Conservation (phyloP, 2,113 vertebrate genomes). For the Athene cunicularia region DNA sequence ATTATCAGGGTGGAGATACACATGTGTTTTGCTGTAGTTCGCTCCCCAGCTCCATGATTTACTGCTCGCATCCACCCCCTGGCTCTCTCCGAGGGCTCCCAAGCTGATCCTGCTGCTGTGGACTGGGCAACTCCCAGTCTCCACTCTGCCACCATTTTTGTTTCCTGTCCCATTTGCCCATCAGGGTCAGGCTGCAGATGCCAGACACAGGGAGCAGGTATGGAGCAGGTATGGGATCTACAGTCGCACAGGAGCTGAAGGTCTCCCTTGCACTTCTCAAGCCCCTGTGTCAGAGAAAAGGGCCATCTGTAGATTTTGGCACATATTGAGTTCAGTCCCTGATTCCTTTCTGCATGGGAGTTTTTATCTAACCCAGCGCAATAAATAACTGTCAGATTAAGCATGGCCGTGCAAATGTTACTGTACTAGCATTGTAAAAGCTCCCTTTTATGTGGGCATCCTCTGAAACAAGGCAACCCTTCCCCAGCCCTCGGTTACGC, state of each 20-base stretch:
- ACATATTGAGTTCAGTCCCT: constrained; percentile 14
- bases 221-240: neutral
- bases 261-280: neutral
- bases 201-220: neutral
- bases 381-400: constrained; percentile 76
- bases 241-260: neutral
- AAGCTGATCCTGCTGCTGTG: neutral
- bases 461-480: constrained; percentile 50
- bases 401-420: constrained; percentile 65
- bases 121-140: neutral
- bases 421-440: constrained; percentile 64
- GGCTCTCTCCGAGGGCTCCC: neutral
- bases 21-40: neutral
- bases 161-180: neutral
- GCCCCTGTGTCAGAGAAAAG: constrained; percentile 33
- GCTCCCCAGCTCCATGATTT: neutral
- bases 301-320: constrained; percentile 71
- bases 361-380: constrained; percentile 54
- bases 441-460: constrained; percentile 52
- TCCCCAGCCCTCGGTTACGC: constrained; percentile 10
- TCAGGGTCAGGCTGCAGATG: neutral
- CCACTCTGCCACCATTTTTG: neutral
- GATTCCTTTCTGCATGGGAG: constrained; percentile 33
- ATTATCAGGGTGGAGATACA: neutral
- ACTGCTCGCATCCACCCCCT: neutral